Conservation (phyloP, 1,140 invertebrate genomes). For the Diabrotica virgifera region DNA sequence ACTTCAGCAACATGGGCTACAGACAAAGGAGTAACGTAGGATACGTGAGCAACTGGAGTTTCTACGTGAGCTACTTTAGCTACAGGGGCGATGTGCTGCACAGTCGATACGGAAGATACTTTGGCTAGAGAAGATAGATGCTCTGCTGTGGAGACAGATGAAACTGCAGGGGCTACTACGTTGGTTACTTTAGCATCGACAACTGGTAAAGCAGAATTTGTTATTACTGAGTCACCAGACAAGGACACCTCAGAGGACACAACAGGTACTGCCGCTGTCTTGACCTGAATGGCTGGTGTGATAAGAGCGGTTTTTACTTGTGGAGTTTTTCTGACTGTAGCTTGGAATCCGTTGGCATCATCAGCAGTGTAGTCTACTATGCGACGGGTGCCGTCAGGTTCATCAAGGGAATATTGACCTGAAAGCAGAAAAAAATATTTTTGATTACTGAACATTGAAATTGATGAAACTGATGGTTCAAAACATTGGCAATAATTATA, state of each 20-base stretch:
- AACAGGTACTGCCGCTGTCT: constrained; percentile 39
- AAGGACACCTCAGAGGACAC: neutral
- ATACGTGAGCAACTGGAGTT: no score
- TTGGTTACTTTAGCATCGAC: neutral
- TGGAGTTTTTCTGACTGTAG: constrained; percentile 45
- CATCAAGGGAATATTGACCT: constrained; percentile 34
- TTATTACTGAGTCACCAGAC: neutral
- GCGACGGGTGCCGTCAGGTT: constrained; percentile 61
- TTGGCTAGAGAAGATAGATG: no score
- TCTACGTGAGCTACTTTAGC: no score
- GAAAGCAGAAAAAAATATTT: neutral
- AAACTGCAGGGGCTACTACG: no score
- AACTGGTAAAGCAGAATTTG: neutral
- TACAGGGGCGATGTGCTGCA: no score
- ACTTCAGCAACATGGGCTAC: neutral
- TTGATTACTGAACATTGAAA: no score
- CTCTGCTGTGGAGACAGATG: no score
- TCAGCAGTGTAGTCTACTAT: constrained; percentile 64
- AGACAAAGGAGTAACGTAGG: no score
- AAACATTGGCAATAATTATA: no score
- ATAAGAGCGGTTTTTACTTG: constrained; percentile 10
- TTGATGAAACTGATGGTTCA: no score
- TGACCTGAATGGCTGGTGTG: constrained; percentile 31
- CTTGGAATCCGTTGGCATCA: constrained; percentile 52
- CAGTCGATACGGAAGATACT: no score